Evolutionary conservation across 2,113 vertebrate genomes (phyloP), one percentile per base, ranked within the genome.

Genomic region (Rhineura floridana): DNA sequence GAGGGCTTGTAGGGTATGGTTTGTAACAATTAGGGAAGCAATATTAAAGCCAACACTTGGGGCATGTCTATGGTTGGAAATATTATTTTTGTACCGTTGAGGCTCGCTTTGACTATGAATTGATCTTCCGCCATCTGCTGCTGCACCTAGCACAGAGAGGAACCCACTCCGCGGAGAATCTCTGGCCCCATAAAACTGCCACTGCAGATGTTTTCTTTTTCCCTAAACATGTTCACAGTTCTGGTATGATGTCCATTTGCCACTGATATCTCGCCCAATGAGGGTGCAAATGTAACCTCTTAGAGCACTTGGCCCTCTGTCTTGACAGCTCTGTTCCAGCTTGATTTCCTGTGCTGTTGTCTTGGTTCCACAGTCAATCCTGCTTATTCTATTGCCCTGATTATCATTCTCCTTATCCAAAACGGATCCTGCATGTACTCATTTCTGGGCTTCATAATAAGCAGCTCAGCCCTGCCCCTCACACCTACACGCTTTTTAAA

Each of bases 31-130:
- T 83, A 89, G 48, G 70, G 75, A 93, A 83, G 93, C 87, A 85
- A 88, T 91, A 91, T 91, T 94, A 93, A 96, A 92, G 85, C 83
- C 91, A 91, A 91, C 17, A 28, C 21, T n/a, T 17, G 12, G 65
- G 67, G 6, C 50, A 23, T 9, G 8, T 28, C 30, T 59, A 33
- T 6, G 48, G 11, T 19, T 10, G 0, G 25, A 17, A 39, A n/a
- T 19, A 12, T 52, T 39, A 55, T 1, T 69, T 62, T 63, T n/a
- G 42, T 10, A 46, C 42, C 17, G 42, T 46, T 48, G 15, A 5
- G 42, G 42, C 5, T n/a, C 59, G 4, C 33, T 25, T 72, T 62
- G 67, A 12, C 10, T n/a, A 19, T 3, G 67, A 52, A 2, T 63
- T 46, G 25, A 59, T 55, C 39, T 48, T 42, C 0, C 8, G 36